These are phyloP conservation scores for Drepana arcuata DNA, from an alignment of 1,140 invertebrate genomes.

Conservation along the genomic window DNA sequence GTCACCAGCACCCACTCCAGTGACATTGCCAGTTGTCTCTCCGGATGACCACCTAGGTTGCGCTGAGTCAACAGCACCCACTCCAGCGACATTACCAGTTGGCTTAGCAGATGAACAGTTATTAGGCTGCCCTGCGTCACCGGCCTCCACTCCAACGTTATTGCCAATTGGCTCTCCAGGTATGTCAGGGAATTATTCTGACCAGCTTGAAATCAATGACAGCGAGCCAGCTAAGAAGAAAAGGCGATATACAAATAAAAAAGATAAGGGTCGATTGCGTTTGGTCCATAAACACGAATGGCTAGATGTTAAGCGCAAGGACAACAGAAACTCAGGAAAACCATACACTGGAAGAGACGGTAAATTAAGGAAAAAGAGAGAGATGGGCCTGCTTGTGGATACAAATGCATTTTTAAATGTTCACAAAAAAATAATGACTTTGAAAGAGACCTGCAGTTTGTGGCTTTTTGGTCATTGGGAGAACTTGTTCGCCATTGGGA, in stretches of 20 bases:
- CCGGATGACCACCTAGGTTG: conserved; percentile 2
- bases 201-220: background rate
- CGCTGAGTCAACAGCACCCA: conserved; percentile 1
- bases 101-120: conserved; percentile 2
- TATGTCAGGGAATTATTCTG: conserved; percentile 1
- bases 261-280: conserved; percentile 4
- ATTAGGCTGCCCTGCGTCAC: conserved; percentile 1
- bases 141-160: conserved; percentile 1
- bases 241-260: conserved; percentile 3
- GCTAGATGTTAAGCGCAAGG: conserved; percentile 3
- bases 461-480: conserved; percentile 5
- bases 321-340: conserved; percentile 3
- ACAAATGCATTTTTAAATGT: conserved; percentile 5
- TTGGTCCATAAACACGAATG: conserved; percentile 2
- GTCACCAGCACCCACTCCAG: conserved; percentile 1
- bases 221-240: conserved; percentile 1
- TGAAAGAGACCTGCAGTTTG: conserved; percentile 2
- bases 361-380: conserved; percentile 4
- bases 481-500: conserved; percentile 6
- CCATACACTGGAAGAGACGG: conserved; percentile 3
- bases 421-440: conserved; percentile 1
- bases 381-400: conserved; percentile 2
- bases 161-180: conserved; percentile 2
- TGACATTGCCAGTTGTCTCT: conserved; percentile 2
- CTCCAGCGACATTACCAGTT: conserved; percentile 1